A percentile compares a stretch with the other conserved stretches of the same genome.
Conservation (phyloP, 2,888 invertebrate genomes). For the Acanthococcus lagerstroemiae region DNA sequence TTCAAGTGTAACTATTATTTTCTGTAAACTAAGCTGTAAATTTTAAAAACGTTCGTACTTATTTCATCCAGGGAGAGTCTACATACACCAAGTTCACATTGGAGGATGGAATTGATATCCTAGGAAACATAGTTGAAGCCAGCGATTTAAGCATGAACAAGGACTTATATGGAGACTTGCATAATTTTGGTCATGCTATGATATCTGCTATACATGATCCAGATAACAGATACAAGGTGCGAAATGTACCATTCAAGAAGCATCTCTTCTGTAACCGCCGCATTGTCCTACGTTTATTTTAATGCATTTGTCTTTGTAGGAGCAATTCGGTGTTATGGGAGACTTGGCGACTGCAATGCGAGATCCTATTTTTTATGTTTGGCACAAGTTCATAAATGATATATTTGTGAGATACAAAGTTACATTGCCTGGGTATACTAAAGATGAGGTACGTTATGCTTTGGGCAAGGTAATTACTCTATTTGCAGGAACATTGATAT, state of each 20-base stretch:
- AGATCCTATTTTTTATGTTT: slow-evolving; percentile 74
- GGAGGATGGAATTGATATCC: no score
- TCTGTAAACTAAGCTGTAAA: neutral
- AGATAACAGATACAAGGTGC: slow-evolving; percentile 60
- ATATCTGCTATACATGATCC: slow-evolving; percentile 71
- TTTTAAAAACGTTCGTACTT: neutral
- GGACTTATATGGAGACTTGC: slow-evolving; percentile 64
- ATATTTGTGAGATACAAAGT: slow-evolving; percentile 63
- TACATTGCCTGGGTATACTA: slow-evolving; percentile 54
- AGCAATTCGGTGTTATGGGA: slow-evolving; percentile 68
- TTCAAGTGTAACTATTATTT: no score
- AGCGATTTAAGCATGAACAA: slow-evolving; percentile 60
- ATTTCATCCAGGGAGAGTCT: slow-evolving; percentile 54
- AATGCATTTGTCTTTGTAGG: slow-evolving; percentile 44
- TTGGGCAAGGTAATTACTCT: neutral
- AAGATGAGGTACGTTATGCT: slow-evolving; percentile 45
- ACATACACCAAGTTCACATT: no score
- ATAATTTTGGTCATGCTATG: slow-evolving; percentile 72
- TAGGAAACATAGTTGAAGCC: no score
- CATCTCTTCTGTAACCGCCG: no score
- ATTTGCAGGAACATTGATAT: neutral
- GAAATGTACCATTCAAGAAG: no score
- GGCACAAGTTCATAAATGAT: slow-evolving; percentile 68
- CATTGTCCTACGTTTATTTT: no score
- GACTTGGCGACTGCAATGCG: slow-evolving; percentile 75